These are phyloP conservation scores for Drosophila athabasca DNA, from an alignment of 1,140 invertebrate genomes.

Conservation along the genomic window DNA sequence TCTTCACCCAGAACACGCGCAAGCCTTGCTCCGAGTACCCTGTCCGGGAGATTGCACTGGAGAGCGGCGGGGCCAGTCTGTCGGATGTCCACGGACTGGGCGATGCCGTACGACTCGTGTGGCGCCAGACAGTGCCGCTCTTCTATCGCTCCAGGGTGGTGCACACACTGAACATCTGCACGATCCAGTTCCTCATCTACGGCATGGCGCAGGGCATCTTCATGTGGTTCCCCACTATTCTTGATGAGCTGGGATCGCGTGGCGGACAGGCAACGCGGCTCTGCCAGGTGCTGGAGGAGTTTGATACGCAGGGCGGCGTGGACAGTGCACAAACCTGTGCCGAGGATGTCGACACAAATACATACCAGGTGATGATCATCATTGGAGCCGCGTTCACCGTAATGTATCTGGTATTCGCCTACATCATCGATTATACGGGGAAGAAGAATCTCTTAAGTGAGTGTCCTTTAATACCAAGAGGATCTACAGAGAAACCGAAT, in stretches of 20 bases:
- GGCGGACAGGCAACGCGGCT: constrained; percentile 20
- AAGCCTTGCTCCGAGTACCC: constrained; percentile 52
- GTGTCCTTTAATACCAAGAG: not conserved
- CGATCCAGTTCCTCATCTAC: constrained; percentile 85
- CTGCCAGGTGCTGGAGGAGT: constrained; percentile 48
- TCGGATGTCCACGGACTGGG: constrained; percentile 56
- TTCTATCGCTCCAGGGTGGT: constrained; percentile 84
- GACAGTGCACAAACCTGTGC: not conserved
- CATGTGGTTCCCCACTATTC: constrained; percentile 83
- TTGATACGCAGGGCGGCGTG: not conserved
- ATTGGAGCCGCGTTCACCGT: constrained; percentile 67
- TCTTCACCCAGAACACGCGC: constrained; percentile 87
- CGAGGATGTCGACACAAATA: constrained; percentile 43
- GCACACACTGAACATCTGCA: constrained; percentile 86
- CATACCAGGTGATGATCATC: constrained; percentile 67
- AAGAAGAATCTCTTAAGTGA: constrained; percentile 75
- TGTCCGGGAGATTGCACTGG: constrained; percentile 48
- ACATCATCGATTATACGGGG: constrained; percentile 68
- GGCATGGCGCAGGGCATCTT: constrained; percentile 83
- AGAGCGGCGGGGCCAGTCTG: constrained; percentile 57
- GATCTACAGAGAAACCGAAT: too few relatives aligned
- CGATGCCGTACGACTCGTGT: constrained; percentile 79
- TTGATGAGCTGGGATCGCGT: constrained; percentile 58
- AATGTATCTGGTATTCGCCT: constrained; percentile 74
- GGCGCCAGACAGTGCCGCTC: constrained; percentile 84